Evolutionary conservation across 2,888 invertebrate genomes (phyloP).

Genomic region (Ditylenchus weischeri): DNA sequence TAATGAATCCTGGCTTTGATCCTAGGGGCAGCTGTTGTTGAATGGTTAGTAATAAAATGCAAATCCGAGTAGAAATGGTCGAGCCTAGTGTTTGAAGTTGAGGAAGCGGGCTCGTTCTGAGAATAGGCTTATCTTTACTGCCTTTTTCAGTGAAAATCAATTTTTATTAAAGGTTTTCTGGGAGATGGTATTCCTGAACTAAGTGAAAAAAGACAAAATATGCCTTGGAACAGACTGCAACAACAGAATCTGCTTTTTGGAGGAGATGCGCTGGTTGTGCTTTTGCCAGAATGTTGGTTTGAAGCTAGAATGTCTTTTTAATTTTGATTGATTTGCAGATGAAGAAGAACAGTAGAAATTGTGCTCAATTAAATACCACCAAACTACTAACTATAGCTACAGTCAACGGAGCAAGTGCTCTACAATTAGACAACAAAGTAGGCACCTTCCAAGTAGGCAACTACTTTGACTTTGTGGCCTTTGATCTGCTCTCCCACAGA

Average conservation of each 20-base stretch:
- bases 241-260: conserved; percentile 51
- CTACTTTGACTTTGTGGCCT: conserved; percentile 47
- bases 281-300: conserved; percentile 52
- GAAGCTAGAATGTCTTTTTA: neutral
- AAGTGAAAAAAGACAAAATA: conserved; percentile 35
- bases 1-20: too few relatives aligned
- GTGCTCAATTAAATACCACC: conserved; percentile 41
- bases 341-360: conserved; percentile 48
- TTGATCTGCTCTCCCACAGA: conserved; percentile 38
- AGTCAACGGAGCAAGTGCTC: conserved; percentile 47
- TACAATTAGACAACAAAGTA: conserved; percentile 35
- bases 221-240: conserved; percentile 58
- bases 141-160: neutral
- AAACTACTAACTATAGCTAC: conserved; percentile 48
- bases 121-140: too few relatives aligned
- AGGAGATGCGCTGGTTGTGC: conserved; percentile 57
- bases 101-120: too few relatives aligned
- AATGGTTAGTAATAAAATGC: too few relatives aligned
- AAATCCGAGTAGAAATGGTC: too few relatives aligned
- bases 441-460: conserved; percentile 44
- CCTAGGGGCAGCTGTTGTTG: too few relatives aligned
- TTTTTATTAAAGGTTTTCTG: conserved; percentile 39
- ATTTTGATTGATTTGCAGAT: conserved; percentile 34
- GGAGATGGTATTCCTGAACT: conserved; percentile 54
- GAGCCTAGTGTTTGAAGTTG: too few relatives aligned